Conservation (phyloP, 1,140 invertebrate species). For the Littorina saxatilis region DNA sequence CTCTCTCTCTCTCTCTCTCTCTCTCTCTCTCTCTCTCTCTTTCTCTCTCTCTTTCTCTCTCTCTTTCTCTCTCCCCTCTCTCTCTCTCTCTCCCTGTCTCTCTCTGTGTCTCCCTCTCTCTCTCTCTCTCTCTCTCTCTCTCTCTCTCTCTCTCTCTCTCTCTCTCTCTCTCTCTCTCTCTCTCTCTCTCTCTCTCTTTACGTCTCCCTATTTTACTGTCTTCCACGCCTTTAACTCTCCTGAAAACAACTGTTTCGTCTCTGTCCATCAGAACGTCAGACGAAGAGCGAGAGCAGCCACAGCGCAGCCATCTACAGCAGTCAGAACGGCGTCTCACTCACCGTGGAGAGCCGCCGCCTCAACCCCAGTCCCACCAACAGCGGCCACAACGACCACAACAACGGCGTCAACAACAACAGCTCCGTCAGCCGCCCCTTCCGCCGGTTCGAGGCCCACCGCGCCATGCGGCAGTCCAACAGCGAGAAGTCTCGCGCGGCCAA, state of each 20-base stretch:
- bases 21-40: background rate
- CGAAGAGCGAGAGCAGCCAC: background rate
- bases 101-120: too few species aligned
- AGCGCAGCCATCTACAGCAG: slow-evolving; percentile 36
- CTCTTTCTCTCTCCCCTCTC: background rate
- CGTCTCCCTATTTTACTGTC: background rate
- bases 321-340: slow-evolving; percentile 30
- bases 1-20: background rate
- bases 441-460: slow-evolving; percentile 48
- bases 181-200: too few species aligned
- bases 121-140: too few species aligned
- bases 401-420: background rate
- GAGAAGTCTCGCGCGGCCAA: slow-evolving; percentile 85
- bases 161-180: background rate
- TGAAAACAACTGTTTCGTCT: background rate
- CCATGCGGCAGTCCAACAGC: slow-evolving; percentile 80
- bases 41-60: background rate
- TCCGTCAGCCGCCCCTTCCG: slow-evolving; percentile 37
- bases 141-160: background rate
- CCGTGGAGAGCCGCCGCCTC: background rate
- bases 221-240: background rate
- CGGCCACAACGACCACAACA: background rate
- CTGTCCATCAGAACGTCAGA: background rate
- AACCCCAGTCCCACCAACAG: background rate
- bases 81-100: too few species aligned